These are phyloP conservation scores for Pangasius mekongensis DNA, from an alignment of 2,797 vertebrate species.

Conservation along the genomic window DNA sequence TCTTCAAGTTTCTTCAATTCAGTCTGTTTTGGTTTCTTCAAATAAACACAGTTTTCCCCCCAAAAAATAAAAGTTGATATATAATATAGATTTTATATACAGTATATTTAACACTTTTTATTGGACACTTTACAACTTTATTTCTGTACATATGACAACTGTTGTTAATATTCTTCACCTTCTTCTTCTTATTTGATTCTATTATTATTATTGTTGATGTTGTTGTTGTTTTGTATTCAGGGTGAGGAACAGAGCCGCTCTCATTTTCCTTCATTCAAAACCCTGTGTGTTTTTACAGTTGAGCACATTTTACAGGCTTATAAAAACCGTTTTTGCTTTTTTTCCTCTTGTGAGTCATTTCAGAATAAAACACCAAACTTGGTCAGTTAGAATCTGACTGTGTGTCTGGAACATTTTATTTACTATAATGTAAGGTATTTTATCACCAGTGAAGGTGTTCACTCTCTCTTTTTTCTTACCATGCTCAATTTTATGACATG, in stretches of 20 bases:
- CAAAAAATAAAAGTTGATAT: background rate
- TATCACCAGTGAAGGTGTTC: background rate
- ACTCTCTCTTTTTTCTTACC: background rate
- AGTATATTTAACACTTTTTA: background rate
- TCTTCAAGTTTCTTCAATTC: background rate
- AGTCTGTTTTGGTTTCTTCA: background rate
- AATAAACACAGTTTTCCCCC: background rate
- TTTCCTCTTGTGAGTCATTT: background rate
- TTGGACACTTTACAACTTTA: background rate
- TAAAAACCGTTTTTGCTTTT: background rate
- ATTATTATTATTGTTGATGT: background rate
- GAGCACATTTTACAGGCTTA: background rate
- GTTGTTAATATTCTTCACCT: background rate
- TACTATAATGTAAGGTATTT: background rate
- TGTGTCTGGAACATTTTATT: conserved; percentile 5
- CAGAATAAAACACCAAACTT: conserved; percentile 3
- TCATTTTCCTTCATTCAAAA: background rate
- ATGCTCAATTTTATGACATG: background rate
- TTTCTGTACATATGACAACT: background rate
- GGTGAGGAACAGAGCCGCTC: background rate
- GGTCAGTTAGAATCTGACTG: background rate
- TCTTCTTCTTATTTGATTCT: background rate
- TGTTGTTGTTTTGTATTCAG: background rate
- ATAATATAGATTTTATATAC: background rate
- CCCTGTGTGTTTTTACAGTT: background rate